phyloP scores from a whole-genome alignment of 1,140 invertebrate species.

The Drosophila ogumai region DNA sequence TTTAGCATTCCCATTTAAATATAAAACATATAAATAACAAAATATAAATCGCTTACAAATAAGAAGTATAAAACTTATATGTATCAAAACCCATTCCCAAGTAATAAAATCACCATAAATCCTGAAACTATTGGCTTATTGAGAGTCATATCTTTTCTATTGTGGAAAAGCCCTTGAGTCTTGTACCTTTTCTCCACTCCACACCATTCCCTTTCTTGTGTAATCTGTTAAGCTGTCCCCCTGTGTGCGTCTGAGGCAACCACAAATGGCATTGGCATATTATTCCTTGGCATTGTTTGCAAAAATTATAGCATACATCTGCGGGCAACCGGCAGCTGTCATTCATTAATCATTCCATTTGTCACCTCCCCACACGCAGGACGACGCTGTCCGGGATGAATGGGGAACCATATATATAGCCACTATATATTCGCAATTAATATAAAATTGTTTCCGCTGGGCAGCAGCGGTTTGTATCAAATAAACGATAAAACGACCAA shows the following conservation, averaged over 20 bases:
- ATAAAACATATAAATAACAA: background rate
- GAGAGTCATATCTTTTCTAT: background rate
- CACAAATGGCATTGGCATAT: slow-evolving; percentile 44
- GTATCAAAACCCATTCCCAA: background rate
- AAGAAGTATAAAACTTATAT: background rate
- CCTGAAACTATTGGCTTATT: slow-evolving; percentile 2
- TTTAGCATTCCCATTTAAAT: background rate
- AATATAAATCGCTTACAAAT: no score
- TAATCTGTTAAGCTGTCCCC: slow-evolving; percentile 40
- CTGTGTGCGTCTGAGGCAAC: slow-evolving; percentile 12
- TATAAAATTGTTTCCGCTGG: slow-evolving; percentile 34
- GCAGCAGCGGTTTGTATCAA: slow-evolving; percentile 18
- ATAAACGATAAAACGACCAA: slow-evolving; percentile 7
- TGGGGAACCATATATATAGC: slow-evolving; percentile 17
- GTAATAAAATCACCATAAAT: slow-evolving; percentile 6
- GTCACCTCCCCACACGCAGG: slow-evolving; percentile 39
- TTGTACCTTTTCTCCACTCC: slow-evolving; percentile 1
- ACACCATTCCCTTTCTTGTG: background rate
- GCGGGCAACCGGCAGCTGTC: slow-evolving; percentile 41
- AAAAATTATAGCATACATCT: slow-evolving; percentile 62
- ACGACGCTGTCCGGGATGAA: background rate
- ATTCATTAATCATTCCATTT: slow-evolving; percentile 74
- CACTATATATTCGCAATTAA: slow-evolving; percentile 51
- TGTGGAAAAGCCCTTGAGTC: background rate
- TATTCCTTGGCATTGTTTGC: slow-evolving; percentile 28